These are phyloP conservation scores for Drosophila villosipedis DNA, from an alignment of 2,888 invertebrate species.

Conservation along the genomic window DNA sequence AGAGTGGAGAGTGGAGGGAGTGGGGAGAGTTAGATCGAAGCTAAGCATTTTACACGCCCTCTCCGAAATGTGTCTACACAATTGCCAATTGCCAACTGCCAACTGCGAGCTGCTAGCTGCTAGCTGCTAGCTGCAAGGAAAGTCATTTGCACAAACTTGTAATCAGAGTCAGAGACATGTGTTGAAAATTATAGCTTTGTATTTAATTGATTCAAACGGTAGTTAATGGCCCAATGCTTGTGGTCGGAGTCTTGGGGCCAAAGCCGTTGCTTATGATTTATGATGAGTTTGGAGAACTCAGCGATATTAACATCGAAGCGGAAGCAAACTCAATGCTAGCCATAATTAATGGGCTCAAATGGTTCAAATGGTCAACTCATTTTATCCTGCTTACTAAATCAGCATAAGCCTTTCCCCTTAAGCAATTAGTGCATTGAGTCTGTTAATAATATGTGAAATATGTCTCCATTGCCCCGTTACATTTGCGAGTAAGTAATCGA, in stretches of 20 bases:
- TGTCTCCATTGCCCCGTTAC: neutral
- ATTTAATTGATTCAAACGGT: constrained; percentile 67
- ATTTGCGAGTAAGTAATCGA: neutral
- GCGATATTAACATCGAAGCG: constrained; percentile 15
- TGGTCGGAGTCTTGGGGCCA: constrained; percentile 8
- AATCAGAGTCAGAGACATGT: constrained; percentile 43
- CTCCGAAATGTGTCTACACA: constrained; percentile 23
- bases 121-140: constrained; percentile 17
- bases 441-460: neutral
- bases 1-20: constrained; percentile 11
- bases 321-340: constrained; percentile 15
- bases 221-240: constrained; percentile 53
- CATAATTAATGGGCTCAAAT: constrained; percentile 7
- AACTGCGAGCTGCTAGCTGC: neutral
- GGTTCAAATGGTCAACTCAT: neutral
- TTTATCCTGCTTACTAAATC: neutral
- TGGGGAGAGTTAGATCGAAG: neutral
- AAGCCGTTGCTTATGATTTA: constrained; percentile 32
- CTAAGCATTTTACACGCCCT: constrained; percentile 9
- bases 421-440: neutral
- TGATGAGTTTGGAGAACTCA: constrained; percentile 23
- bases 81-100: constrained; percentile 3
- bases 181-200: constrained; percentile 54
- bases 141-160: constrained; percentile 60
- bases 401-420: neutral